Conservation (phyloP, 2,888 invertebrate species). For the Chloromyia formosa region DNA sequence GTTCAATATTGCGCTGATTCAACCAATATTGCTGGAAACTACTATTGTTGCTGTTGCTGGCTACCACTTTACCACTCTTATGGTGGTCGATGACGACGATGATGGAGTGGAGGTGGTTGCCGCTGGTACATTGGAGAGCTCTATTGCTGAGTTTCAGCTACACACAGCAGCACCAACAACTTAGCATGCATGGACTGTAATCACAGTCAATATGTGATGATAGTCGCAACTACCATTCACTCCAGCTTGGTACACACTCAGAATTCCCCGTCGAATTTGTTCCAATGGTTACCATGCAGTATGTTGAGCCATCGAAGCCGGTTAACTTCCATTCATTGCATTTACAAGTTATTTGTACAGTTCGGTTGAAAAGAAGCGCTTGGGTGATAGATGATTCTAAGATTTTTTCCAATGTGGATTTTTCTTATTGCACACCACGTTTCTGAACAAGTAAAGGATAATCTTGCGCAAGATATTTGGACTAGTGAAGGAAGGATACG, state of each 20-base stretch:
- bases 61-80: conserved; percentile 7
- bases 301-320: conserved; percentile 15
- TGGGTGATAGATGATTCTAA: too few relatives aligned
- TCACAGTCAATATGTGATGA: conserved; percentile 10
- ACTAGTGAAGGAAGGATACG: too few relatives aligned
- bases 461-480: too few relatives aligned
- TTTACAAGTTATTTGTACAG: conserved; percentile 13
- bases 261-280: conserved; percentile 12
- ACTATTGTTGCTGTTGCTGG: conserved; percentile 19
- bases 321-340: conserved; percentile 33
- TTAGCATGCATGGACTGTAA: neutral
- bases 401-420: too few relatives aligned
- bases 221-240: conserved; percentile 34
- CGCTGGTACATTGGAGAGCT: neutral
- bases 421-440: too few relatives aligned
- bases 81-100: neutral
- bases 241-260: conserved; percentile 9
- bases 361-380: neutral
- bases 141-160: neutral
- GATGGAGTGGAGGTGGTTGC: conserved; percentile 16
- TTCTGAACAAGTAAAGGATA: too few relatives aligned
- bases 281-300: conserved; percentile 25
- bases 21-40: neutral
- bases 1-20: conserved; percentile 7
- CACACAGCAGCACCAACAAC: conserved; percentile 1